Evolutionary conservation across 2,797 vertebrate species (phyloP), one percentile per base, ranked within the genome.

Genomic region (Melanotaenia trifasciata): DNA sequence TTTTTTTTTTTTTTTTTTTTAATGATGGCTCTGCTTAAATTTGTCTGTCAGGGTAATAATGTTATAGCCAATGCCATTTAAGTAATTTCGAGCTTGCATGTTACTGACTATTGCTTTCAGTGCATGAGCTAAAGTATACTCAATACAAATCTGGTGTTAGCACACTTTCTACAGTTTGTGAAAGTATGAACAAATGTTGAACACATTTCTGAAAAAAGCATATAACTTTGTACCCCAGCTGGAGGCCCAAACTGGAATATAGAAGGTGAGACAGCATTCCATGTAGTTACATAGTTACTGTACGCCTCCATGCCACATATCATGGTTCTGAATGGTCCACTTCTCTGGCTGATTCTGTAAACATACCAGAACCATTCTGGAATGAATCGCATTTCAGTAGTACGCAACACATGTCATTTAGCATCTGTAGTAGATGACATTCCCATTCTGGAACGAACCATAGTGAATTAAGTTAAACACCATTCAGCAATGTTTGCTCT

Each of bases 201-300:
- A 91, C 73, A 56, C 56, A 75, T 90, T 90, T 88, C 90, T 94
- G 72, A 93, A 94, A 90, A 75, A 84, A 78, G 74, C 54, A 88
- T 87, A 89, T 87, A 93, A 95, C 90, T 95, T 94, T 95, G 90
- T 92, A 94, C 87, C 93, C 90, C 93, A 95, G 94, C 94, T 92
- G 94, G 95, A 94, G 93, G 93, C 93, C 91, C 94, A 93, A 95
- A 94, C 94, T 96, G 95, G 95, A 95, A 94, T 94, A 94, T 95
- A 93, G 94, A 96, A 95, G 95, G 95, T 95, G 94, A 96, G 95
- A 91, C 86, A 85, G 88, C 93, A 92, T 93, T 87, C 87, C 93
- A 95, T 95, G 82, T 93, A 94, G 84, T 72, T 71, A 75, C 86
- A 84, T 92, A 94, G 90, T 89, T 76, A 87, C 71, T 90, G 87